phyloP scores from a whole-genome alignment of 2,113 vertebrate genomes.

The Dasyurus viverrinus region DNA sequence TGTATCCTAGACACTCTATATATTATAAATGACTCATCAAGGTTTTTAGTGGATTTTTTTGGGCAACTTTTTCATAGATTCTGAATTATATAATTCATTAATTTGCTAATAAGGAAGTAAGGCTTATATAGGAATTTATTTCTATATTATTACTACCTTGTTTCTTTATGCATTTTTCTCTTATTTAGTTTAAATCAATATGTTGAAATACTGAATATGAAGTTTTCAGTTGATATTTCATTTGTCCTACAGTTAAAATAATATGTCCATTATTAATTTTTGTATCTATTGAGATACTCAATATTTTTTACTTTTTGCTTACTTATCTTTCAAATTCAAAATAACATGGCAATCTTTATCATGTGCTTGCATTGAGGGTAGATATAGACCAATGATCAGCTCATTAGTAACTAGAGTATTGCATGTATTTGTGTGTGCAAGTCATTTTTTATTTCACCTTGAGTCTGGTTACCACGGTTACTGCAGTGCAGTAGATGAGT shows the following conservation, averaged over 20 bases:
- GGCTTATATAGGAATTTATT: neutral
- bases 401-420: constrained; percentile 18
- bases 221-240: neutral
- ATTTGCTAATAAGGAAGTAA: neutral
- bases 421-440: neutral
- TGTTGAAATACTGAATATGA: neutral
- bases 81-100: neutral
- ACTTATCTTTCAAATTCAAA: neutral
- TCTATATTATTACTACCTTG: neutral
- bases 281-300: neutral
- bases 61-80: neutral
- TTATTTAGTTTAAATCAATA: constrained; percentile 13
- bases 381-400: neutral
- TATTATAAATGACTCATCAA: neutral
- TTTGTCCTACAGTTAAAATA: neutral
- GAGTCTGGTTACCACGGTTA: neutral
- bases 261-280: neutral
- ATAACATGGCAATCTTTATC: neutral
- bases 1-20: neutral
- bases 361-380: neutral
- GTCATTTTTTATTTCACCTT: constrained; percentile 34
- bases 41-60: neutral
- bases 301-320: neutral
- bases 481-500: neutral
- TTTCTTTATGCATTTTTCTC: neutral